Evolutionary conservation across 2,797 vertebrate species (phyloP).

Genomic region (Pseudomugil tenellus): DNA sequence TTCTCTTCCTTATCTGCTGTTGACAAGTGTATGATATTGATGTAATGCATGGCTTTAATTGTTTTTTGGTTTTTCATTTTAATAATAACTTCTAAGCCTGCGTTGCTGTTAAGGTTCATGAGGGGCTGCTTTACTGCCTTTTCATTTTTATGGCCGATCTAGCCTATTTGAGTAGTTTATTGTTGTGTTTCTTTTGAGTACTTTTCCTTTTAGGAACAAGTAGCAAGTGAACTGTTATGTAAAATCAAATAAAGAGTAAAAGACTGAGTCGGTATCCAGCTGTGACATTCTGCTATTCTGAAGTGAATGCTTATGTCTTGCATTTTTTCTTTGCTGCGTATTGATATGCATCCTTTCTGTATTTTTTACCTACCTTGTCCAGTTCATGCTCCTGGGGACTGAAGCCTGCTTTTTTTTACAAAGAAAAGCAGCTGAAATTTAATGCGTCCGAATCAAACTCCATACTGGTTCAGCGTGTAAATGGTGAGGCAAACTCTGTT

Average conservation of each 20-base stretch:
- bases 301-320: background rate
- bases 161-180: background rate
- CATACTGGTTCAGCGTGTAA: conserved; percentile 1
- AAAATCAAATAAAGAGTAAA: conserved; percentile 19
- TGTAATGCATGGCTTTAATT: background rate
- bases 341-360: background rate
- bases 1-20: conserved; percentile 2
- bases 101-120: background rate
- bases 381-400: background rate
- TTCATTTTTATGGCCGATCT: conserved; percentile 1
- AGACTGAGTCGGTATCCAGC: background rate
- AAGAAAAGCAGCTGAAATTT: background rate
- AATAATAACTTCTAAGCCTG: conserved; percentile 7
- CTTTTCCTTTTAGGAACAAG: background rate
- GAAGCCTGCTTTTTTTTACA: background rate
- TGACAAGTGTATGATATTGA: background rate
- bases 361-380: background rate
- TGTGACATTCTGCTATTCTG: background rate
- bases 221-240: background rate
- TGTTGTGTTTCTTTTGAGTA: conserved; percentile 9
- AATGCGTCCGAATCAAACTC: conserved; percentile 31
- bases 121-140: conserved; percentile 1
- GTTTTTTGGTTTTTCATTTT: conserved; percentile 12
- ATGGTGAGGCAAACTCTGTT: conserved; percentile 29
- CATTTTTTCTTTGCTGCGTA: conserved; percentile 4